Evolutionary conservation across 2,888 invertebrate species (phyloP), one percentile per base, ranked within the genome.

Genomic region (Linyphia triangularis): DNA sequence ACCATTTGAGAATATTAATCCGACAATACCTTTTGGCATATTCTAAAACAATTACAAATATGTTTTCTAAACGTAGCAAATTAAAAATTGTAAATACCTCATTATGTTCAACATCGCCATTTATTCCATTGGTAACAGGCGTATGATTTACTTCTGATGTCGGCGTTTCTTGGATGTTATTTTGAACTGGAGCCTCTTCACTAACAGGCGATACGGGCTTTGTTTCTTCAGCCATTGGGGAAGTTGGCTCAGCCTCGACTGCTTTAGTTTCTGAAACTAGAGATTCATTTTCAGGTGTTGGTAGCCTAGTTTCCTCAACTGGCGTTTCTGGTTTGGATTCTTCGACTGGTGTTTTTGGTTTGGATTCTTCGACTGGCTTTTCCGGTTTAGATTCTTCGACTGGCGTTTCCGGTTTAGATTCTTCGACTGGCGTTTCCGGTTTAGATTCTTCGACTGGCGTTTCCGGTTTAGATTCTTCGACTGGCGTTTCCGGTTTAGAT

Each of bases 111-210:
- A 16, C 10, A 57, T 79, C 51, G 16, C 72, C 82, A 72, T 82
- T 82, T n/a, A 83, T 24, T 22, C 30, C 75, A 65, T 84, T 83
- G 79, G 79, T 79, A 13, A 28, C 67, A 6, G 26, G 22, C 65
- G 26, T 26, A 40, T 33, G 13, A 22, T 10, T 57, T n/a, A 51
- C 69, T 33, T 40, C 33, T 67, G 63, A 19, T 3, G 40, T 40
- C 6, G 37, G 75, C 6, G 61, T 19, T 22, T 33, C 26, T 22
- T 26, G 30, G n/a, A n/a, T n/a, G 22, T 63, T 28, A 65, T 65
- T 51, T 37, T 69, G 59, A n/a, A 28, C 59, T 13, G 51, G 10
- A n/a, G 81, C 26, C n/a, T 63, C 65, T 43, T 59, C 33, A 22
- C 43, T n/a, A 7, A 51, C 51, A 13, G 51, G 51, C 5, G 33